Evolutionary conservation across 2,797 vertebrate species (phyloP).

Genomic region (Hephaestus fuliginosus): DNA sequence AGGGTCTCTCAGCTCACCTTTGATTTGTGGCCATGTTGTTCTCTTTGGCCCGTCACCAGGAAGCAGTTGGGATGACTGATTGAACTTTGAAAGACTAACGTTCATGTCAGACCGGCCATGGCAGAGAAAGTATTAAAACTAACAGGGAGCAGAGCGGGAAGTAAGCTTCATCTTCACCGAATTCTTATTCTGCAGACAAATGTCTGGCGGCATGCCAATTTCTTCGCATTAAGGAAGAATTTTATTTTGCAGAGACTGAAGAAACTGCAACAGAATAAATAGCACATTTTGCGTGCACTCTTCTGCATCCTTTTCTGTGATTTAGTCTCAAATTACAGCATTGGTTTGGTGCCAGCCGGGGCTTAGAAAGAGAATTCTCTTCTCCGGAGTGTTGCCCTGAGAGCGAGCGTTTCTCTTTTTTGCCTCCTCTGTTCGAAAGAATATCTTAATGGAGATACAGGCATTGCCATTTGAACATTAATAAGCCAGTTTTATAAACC

Average conservation of each 20-base stretch:
- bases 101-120: conserved; percentile 62
- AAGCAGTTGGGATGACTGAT: conserved; percentile 80
- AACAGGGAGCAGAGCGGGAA: conserved; percentile 44
- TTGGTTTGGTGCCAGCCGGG: conserved; percentile 60
- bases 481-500: conserved; percentile 77
- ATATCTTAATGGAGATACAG: conserved; percentile 69
- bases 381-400: conserved; percentile 61
- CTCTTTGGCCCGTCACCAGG: conserved; percentile 78
- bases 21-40: conserved; percentile 82
- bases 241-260: conserved; percentile 49
- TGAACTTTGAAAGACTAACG: conserved; percentile 79
- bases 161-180: conserved; percentile 35
- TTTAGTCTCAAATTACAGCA: conserved; percentile 72
- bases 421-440: conserved; percentile 61
- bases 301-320: conserved; percentile 66
- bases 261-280: conserved; percentile 56
- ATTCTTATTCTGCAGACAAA: conserved; percentile 55
- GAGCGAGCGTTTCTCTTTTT: conserved; percentile 37
- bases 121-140: conserved; percentile 46
- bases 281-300: conserved; percentile 42
- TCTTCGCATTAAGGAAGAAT: conserved; percentile 46
- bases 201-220: conserved; percentile 45
- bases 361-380: conserved; percentile 53
- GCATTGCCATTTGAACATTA: conserved; percentile 75
- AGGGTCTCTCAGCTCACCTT: conserved; percentile 69